Conservation (phyloP, 2,888 invertebrate species). For the Tricholauxania praeusta region DNA sequence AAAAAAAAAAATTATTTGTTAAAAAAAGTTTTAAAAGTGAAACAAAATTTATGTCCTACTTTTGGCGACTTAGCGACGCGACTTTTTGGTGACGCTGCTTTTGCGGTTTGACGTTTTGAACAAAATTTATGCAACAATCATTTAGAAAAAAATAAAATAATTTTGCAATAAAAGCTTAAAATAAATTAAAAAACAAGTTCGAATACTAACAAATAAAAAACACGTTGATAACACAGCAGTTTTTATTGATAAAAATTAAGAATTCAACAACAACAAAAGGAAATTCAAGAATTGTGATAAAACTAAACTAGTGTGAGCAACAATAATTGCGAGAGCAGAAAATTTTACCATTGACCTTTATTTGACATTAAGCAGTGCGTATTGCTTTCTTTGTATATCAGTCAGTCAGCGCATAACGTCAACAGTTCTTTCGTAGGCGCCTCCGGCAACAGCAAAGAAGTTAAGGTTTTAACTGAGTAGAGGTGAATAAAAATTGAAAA, state of each 20-base stretch:
- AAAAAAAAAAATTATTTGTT: too few relatives aligned
- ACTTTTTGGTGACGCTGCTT: too few relatives aligned
- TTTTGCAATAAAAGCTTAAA: neutral
- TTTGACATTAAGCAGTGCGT: conserved; percentile 63
- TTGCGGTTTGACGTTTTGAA: conserved; percentile 8
- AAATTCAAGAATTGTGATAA: conserved; percentile 13
- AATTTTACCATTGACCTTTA: conserved; percentile 65
- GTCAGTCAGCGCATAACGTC: conserved; percentile 4
- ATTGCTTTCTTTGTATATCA: conserved; percentile 39
- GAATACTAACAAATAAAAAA: neutral
- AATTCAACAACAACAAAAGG: neutral
- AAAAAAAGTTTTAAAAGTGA: too few relatives aligned
- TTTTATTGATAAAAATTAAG: neutral
- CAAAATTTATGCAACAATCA: conserved; percentile 4
- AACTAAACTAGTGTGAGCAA: conserved; percentile 19
- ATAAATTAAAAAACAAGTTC: neutral
- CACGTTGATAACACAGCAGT: neutral
- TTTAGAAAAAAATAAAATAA: neutral
- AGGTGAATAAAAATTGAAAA: too few relatives aligned
- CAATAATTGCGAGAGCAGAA: neutral
- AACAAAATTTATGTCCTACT: too few relatives aligned
- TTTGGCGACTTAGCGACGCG: too few relatives aligned
- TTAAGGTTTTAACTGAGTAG: too few relatives aligned
- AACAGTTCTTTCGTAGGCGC: too few relatives aligned
- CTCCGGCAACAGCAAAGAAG: too few relatives aligned